Conservation (phyloP, 2,113 vertebrate species). For the Emberiza fucata region DNA sequence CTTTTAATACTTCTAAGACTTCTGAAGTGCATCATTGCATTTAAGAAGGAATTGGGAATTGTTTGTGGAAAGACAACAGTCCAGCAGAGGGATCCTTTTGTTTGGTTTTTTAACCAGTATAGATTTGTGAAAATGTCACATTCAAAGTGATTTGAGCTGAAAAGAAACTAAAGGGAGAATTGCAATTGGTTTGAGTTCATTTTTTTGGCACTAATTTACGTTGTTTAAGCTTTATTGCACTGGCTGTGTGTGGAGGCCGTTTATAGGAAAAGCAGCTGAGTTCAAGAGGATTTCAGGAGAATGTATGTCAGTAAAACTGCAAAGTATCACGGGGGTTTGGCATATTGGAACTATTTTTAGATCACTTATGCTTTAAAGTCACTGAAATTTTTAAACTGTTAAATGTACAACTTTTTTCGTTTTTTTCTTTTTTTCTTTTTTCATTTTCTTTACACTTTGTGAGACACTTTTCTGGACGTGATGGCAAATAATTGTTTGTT, state of each 20-base stretch:
- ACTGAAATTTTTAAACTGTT: neutral
- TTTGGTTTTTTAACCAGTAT: neutral
- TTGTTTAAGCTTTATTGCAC: neutral
- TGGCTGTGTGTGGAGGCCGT: rapidly evolving
- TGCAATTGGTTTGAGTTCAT: neutral
- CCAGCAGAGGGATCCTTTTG: neutral
- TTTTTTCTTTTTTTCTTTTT: neutral
- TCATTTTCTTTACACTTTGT: neutral
- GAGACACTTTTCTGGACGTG: rapidly evolving
- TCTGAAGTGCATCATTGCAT: neutral
- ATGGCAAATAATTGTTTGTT: neutral
- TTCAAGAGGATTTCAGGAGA: neutral
- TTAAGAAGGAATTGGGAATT: neutral
- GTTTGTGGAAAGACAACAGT: neutral
- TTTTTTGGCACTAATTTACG: rapidly evolving
- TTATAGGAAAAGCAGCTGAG: neutral
- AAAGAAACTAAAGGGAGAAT: neutral
- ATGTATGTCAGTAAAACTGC: neutral
- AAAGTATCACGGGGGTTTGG: neutral
- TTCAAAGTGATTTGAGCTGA: neutral
- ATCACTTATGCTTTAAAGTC: neutral
- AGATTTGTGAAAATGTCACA: neutral
- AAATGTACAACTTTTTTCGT: neutral
- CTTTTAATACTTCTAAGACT: neutral
- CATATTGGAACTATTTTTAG: neutral